A percentile compares a stretch with the other conserved stretches of the same genome.
Conservation (phyloP, 2,888 invertebrate genomes). For the Physocephala rufipes region DNA sequence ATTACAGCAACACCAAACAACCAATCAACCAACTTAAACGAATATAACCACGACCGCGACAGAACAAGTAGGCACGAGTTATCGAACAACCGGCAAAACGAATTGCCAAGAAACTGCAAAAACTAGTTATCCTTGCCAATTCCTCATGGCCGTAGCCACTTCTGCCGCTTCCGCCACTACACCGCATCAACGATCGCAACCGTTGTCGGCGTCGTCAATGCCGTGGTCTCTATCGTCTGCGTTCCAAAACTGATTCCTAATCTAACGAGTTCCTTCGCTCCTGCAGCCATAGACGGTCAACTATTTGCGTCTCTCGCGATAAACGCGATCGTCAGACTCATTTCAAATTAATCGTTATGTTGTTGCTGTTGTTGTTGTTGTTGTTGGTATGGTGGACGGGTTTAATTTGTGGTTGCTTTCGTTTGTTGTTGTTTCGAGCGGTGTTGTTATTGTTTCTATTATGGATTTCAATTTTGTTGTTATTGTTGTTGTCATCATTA, state of each 20-base stretch:
- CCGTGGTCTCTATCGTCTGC: background rate
- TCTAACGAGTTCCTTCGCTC: conserved; percentile 29
- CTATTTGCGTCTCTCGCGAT: too few relatives aligned
- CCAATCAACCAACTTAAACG: background rate
- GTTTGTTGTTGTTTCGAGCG: background rate
- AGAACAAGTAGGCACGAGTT: background rate
- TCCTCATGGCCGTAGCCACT: background rate
- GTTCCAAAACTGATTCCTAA: conserved; percentile 16
- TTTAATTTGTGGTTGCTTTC: too few relatives aligned
- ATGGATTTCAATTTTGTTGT: background rate
- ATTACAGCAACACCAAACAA: background rate
- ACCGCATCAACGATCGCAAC: background rate
- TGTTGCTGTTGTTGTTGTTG: too few relatives aligned
- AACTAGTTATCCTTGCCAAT: conserved; percentile 34
- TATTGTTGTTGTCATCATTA: background rate
- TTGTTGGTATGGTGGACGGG: too few relatives aligned
- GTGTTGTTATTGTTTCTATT: background rate
- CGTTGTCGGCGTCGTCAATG: too few relatives aligned
- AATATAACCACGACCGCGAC: conserved; percentile 7
- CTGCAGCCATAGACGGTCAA: background rate
- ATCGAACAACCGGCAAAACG: background rate
- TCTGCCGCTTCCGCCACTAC: background rate
- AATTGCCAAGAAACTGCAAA: background rate
- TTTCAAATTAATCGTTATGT: too few relatives aligned
- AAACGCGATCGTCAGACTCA: too few relatives aligned